Base-by-base conservation (phyloP, 2,113 vertebrate species). In the Megaceryle torquata region DNA sequence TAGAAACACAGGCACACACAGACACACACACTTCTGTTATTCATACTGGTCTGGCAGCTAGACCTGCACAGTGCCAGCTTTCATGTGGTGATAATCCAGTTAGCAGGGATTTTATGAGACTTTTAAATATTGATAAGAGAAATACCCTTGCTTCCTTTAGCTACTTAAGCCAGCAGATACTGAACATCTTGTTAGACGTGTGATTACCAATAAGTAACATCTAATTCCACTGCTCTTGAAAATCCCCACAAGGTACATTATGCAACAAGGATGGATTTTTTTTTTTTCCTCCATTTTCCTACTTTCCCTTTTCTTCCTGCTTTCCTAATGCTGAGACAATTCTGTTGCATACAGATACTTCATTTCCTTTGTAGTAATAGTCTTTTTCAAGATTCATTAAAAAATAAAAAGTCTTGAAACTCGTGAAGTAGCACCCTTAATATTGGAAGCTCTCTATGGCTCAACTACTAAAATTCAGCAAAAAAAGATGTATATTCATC, bases 191-290 rank as follows among this genome's bases (percentile, higher is more conserved):
- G 61, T 89, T 89, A 94, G 63, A 78, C 60, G 63, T 77, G 67
- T 39, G 72, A 95, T 97, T 95, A 93, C 51, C 60, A 90, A 17
- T 61, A 94, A 93, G 51, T 76, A 91, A 85, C 67, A 37, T 77
- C 86, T 95, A 95, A 96, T 95, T 90, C 88, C 43, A 37, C 31
- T 60, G 39, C 63, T 89, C 50, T 64, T 89, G 61, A 87, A 91
- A 93, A 88, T 46, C 44, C 41, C 84, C n/a, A 28, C 53, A 77
- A 88, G 50, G 35, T 50, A 54, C 14, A 60, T 90, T 84, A 82
- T 85, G 37, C 46, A 94, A 90, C 57, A 91, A 63, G 29, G 31
- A 46, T 35, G 41, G 14, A 63, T 89, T 83, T 85, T 82, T 31
- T 91, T 85, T 7, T 65, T 76, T 43, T 29, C 19, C 43, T 44